phyloP scores from a whole-genome alignment of 2,888 invertebrate genomes.

The Himalopsyche japonica region DNA sequence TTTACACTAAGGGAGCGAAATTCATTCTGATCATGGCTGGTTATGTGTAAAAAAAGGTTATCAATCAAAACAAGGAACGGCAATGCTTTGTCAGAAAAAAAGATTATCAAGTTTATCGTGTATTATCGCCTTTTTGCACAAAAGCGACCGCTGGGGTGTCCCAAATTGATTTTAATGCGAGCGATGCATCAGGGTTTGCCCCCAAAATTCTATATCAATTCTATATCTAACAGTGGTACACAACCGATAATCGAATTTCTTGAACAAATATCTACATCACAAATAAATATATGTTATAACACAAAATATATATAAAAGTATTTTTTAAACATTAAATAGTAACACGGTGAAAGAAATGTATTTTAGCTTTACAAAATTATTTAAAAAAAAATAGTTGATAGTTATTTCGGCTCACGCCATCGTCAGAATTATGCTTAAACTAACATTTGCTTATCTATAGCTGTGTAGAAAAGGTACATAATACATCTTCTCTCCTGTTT shows the following conservation, averaged over 20 bases:
- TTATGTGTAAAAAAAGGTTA: slow-evolving; percentile 30
- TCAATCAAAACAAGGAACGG: slow-evolving; percentile 38
- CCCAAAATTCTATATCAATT: background rate
- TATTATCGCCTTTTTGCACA: slow-evolving; percentile 35
- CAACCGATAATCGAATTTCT: background rate
- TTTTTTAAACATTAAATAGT: no score
- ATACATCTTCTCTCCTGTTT: no score
- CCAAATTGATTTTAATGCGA: slow-evolving; percentile 38
- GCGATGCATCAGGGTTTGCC: slow-evolving; percentile 5
- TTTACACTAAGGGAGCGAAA: background rate
- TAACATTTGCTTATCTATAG: no score
- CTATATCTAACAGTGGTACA: background rate
- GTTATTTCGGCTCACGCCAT: no score
- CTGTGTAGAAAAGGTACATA: no score
- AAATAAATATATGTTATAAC: no score
- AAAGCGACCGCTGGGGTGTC: slow-evolving; percentile 20
- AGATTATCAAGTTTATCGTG: slow-evolving; percentile 37
- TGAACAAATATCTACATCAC: no score
- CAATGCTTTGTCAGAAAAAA: slow-evolving; percentile 32
- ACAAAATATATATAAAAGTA: no score
- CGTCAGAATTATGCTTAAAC: no score
- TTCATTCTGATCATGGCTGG: background rate
- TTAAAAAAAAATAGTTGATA: no score
- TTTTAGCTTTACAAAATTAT: no score
- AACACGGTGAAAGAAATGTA: no score